Evolutionary conservation across 2,888 invertebrate genomes (phyloP), one percentile per base, ranked within the genome.

Genomic region (Sylvicola fuscatus): DNA sequence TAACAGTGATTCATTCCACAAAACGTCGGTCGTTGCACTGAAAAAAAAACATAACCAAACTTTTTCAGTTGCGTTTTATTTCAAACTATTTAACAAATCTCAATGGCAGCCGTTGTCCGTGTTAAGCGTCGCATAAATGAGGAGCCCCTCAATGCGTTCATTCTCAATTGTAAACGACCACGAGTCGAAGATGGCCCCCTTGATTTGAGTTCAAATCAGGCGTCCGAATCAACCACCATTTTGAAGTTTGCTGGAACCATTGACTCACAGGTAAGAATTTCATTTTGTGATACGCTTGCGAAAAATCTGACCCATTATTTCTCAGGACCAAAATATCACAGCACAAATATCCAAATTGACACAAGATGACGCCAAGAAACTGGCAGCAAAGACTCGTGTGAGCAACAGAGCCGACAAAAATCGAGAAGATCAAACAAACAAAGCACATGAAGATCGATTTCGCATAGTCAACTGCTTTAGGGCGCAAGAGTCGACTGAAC

Each of bases 161-260:
- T 81, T 34, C 60, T 82, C 32, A 66, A 75, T 45, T 77, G 77
- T 45, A 82, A 82, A 54, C 65, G 69, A 32, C 61, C 64, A 33
- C 79, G 75, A 61, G 61, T 64, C 3, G 65, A 68, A 33, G 47
- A 51, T 26, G 58, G 61, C 5, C 21, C 21, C 21, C 21, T 21
- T 21, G 21, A 21, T 8, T 21, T 21, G 21, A 8, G 5, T 8
- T 6, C 21, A 6, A 21, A 21, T 21, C 21, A 8, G 8, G 51
- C 54, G 38, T 61, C 63, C 38, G 57, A 65, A 42, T 56, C 65
- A 6, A 68, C 72, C 0, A 66, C 77, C 2, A 56, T 80, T 27
- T 65, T 79, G 10, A 74, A 75, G 47, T 78, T 80, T 46, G 70
- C 74, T 31, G 77, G 73, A 39, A 81, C 80, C 14, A 64, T 77